Percentiles rank a stretch among this genome's conserved stretches.
Evolutionary conservation across 2,888 invertebrate species (phyloP).

Genomic region (Drosophila glabriapex): DNA sequence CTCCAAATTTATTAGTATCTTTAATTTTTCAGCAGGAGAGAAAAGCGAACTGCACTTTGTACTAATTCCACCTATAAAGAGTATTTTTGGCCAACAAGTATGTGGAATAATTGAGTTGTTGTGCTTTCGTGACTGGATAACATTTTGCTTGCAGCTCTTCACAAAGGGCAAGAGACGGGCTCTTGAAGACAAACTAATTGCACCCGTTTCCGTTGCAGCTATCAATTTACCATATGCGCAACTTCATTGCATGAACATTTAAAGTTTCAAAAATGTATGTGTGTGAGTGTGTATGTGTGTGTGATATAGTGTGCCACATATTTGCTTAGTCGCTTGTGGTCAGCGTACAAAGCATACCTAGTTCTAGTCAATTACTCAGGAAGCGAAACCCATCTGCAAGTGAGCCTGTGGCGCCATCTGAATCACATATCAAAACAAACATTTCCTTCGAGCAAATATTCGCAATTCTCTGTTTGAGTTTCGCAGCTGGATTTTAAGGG

Average conservation of each 20-base stretch:
- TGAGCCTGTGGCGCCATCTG: conserved; percentile 30
- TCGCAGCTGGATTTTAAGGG: conserved; percentile 14
- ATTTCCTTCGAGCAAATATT: conserved; percentile 38
- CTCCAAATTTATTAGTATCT: conserved; percentile 60
- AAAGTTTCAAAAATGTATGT: conserved; percentile 14
- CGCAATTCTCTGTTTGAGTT: conserved; percentile 21
- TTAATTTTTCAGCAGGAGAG: conserved; percentile 51
- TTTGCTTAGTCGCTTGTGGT: conserved; percentile 22
- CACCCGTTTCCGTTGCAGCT: conserved; percentile 47
- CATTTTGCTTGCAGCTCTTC: conserved; percentile 31
- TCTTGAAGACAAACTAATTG: conserved; percentile 49
- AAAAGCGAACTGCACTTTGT: conserved; percentile 55
- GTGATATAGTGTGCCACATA: conserved; percentile 9
- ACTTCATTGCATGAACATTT: conserved; percentile 37
- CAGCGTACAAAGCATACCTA: conserved; percentile 5
- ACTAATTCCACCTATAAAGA: conserved; percentile 69
- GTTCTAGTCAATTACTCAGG: neutral
- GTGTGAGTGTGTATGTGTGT: conserved; percentile 6
- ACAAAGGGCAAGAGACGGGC: neutral
- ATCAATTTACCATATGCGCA: conserved; percentile 53
- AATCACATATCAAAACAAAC: conserved; percentile 37
- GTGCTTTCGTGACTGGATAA: conserved; percentile 43
- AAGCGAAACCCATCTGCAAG: conserved; percentile 31
- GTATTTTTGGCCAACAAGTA: conserved; percentile 14
- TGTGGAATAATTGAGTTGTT: conserved; percentile 26